Evolutionary conservation across 2,888 invertebrate genomes (phyloP), one percentile per base, ranked within the genome.

Genomic region (Serrognathus titanus): DNA sequence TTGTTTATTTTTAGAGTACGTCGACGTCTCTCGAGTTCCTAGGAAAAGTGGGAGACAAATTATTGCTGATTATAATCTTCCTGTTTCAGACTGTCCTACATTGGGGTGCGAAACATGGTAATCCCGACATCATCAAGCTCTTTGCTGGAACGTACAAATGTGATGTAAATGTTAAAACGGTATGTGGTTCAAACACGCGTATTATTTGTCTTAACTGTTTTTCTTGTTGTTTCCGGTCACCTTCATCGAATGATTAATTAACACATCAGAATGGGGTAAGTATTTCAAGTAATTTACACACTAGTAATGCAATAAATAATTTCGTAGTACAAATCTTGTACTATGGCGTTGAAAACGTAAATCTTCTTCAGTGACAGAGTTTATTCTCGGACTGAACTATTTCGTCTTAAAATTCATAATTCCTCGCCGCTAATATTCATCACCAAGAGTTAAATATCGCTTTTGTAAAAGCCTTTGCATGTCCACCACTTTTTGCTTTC

Each of bases 91-190:
- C 94, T 64, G 96, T 95, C 51, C 82, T 97, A 69, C 97, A 97
- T 77, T 97, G 96, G 96, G 97, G 93, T 59, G 94, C 95, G 61
- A 97, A 97, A 78, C 92, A 94, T 69, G 96, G 96, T 2, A 91
- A 94, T 74, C 86, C 88, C 74, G 91, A 96, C 74, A 86, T 96
- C 64, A 88, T 96, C 53, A 97, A 97, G 79, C 81, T 95, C 61
- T 85, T 97, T 67, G 94, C 95, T 20, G 94, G 95, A n/a, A 87
- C 87, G 2, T 87, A 90, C 71, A 86, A 86, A 69, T 86, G 88
- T n/a, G 85, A 89, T 67, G 89, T 94, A 61, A 93, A 96, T 79
- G 88, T 88, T 64, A 87, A 88, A 76, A 91, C 96, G 81, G 95
- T 96, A 79, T 85, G 83, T 74, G 55, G 40, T 12, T 46, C 20